Percentiles rank a stretch among this genome's conserved stretches.
These are phyloP conservation scores for Dunckerocampus dactyliophorus DNA, from an alignment of 2,113 vertebrate genomes.

Conservation along the genomic window DNA sequence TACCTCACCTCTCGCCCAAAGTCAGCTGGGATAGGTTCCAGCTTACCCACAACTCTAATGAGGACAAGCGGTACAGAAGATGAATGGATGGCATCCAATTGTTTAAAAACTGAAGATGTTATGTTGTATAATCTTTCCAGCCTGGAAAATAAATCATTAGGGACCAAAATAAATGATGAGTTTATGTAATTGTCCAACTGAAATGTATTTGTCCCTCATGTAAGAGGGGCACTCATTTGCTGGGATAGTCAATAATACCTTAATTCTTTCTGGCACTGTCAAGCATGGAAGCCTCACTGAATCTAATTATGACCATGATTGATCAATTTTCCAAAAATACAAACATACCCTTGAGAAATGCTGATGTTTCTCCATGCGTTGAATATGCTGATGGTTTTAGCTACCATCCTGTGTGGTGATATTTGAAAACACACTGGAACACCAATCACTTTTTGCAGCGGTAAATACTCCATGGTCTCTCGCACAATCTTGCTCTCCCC, in stretches of 20 bases:
- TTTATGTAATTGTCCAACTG: too few relatives aligned
- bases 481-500: constrained; percentile 64
- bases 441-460: constrained; percentile 5
- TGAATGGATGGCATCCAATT: too few relatives aligned
- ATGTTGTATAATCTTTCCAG: too few relatives aligned
- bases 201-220: constrained; percentile 35
- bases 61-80: too few relatives aligned
- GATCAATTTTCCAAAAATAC: constrained; percentile 33
- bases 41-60: too few relatives aligned
- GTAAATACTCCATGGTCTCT: constrained; percentile 35
- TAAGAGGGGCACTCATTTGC: constrained; percentile 28
- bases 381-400: constrained; percentile 24
- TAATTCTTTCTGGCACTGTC: constrained; percentile 49
- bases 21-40: too few relatives aligned
- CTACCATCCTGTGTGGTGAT: constrained; percentile 9
- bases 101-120: too few relatives aligned
- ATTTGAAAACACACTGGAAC: not conserved
- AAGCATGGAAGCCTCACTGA: constrained; percentile 49
- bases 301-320: constrained; percentile 48
- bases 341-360: constrained; percentile 9
- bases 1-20: too few relatives aligned
- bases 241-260: constrained; percentile 41
- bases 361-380: constrained; percentile 22
- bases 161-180: too few relatives aligned
- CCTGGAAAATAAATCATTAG: too few relatives aligned